phyloP scores from a whole-genome alignment of 2,113 vertebrate species.

The Aldabrachelys gigantea region DNA sequence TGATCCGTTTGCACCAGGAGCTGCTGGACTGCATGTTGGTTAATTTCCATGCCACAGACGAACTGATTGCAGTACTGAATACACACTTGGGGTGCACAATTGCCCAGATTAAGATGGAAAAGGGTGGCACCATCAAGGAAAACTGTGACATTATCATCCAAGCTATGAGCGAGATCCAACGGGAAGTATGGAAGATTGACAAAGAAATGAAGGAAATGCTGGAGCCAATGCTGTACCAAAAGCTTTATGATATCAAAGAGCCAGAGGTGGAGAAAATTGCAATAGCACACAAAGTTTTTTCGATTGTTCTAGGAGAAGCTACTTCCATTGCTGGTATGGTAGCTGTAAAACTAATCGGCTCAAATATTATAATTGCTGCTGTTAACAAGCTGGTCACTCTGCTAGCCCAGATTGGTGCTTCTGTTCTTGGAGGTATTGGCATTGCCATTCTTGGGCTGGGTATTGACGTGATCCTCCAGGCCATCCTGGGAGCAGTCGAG shows the following conservation, averaged over 20 bases:
- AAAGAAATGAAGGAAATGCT: slow-evolving; percentile 78
- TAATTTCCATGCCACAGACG: slow-evolving; percentile 77
- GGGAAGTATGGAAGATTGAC: slow-evolving; percentile 78
- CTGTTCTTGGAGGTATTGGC: slow-evolving; percentile 79
- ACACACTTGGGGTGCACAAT: slow-evolving; percentile 74
- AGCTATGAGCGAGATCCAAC: slow-evolving; percentile 76
- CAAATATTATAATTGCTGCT: slow-evolving; percentile 66
- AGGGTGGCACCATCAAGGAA: slow-evolving; percentile 77
- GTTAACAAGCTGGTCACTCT: slow-evolving; percentile 73
- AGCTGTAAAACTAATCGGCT: slow-evolving; percentile 78
- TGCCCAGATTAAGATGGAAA: slow-evolving; percentile 69
- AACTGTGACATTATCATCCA: slow-evolving; percentile 81
- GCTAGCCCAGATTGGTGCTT: slow-evolving; percentile 75
- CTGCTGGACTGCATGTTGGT: slow-evolving; percentile 73
- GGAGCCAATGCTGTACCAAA: slow-evolving; percentile 80
- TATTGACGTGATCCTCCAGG: slow-evolving; percentile 79
- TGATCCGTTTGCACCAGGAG: slow-evolving; percentile 77
- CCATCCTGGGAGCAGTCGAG: slow-evolving; percentile 81
- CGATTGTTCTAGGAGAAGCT: slow-evolving; percentile 76
- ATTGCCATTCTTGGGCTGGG: slow-evolving; percentile 79
- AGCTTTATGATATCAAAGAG: slow-evolving; percentile 81
- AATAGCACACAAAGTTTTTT: slow-evolving; percentile 79
- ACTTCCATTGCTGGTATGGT: slow-evolving; percentile 78
- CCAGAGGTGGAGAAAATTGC: slow-evolving; percentile 79
- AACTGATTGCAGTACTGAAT: slow-evolving; percentile 76